A percentile compares a stretch with the other conserved stretches of the same genome.
phyloP scores from a whole-genome alignment of 1,140 invertebrate genomes.

The Meloidogyne floridensis region DNA sequence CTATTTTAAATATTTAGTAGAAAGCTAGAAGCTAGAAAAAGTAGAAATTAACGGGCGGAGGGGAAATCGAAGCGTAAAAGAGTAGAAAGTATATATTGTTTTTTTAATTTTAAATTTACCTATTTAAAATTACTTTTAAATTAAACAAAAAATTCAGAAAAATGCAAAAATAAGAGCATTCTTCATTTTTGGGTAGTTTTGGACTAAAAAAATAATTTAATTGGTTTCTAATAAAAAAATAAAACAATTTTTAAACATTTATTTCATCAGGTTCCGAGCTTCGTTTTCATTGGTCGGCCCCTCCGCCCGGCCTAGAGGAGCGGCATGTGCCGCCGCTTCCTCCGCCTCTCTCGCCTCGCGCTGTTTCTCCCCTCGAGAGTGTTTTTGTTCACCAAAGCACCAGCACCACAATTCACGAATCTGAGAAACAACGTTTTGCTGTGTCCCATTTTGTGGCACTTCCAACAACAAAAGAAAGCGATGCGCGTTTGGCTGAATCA shows the following conservation, averaged over 20 bases:
- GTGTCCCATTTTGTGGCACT: background rate
- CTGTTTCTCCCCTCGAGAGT: background rate
- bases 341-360: conserved; percentile 7
- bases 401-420: background rate
- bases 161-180: conserved; percentile 20
- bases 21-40: background rate
- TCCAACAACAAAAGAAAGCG: background rate
- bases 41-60: background rate
- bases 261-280: background rate
- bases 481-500: background rate
- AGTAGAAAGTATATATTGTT: background rate
- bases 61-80: conserved; percentile 1
- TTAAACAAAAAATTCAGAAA: background rate
- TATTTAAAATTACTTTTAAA: background rate
- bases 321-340: background rate
- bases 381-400: background rate
- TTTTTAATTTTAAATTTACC: background rate
- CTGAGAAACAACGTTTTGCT: background rate
- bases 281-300: conserved; percentile 1
- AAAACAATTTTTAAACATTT: background rate
- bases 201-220: background rate
- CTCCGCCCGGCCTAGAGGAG: conserved; percentile 7
- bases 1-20: background rate
- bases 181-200: conserved; percentile 5
- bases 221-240: background rate